Evolutionary conservation across 2,888 invertebrate genomes (phyloP), one percentile per base, ranked within the genome.

Genomic region (Choristoneura rosaceana): DNA sequence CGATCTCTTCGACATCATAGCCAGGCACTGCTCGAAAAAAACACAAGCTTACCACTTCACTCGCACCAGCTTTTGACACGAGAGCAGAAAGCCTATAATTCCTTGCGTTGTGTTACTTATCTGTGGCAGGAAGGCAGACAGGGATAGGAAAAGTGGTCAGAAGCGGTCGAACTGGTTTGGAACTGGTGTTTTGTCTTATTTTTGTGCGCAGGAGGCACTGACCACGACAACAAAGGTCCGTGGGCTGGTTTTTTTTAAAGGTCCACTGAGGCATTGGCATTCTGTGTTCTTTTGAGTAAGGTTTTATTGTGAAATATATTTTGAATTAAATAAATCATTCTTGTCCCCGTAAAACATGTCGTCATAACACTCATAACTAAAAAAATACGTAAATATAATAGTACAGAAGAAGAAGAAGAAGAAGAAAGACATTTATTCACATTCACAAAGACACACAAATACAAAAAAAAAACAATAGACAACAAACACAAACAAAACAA

Each of bases 171-270:
- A 92, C 93, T 86, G 91, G 93, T 92, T 88, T 81, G 74, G 74
- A 78, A 79, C 85, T 25, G 60, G 52, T 15, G 84, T 90, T 90
- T 90, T 90, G 87, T 92, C 87, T 93, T 92, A 92, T 93, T 93
- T 92, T 92, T 90, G 90, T 91, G 91, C 85, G 89, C 88, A 84
- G 84, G 87, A 92, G 90, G 93, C 90, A 94, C 93, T 94, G 93
- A 94, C 93, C 93, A 94, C 89, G 89, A 93, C 93, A 94, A 94
- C 90, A 93, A 92, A 93, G 91, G 90, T 89, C 83, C 82, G 87
- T 89, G 86, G 90, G 88, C 83, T 81, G 83, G 83, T 84, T 87
- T 87, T 87, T 90, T 90, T 90, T 87, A 81, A 81, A 63, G 71
- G 61, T 61, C 70, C 38, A 65, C 68, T 52, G 55, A 33, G 62